phyloP scores from a whole-genome alignment of 2,113 vertebrate species.

The Pseudois nayaur region DNA sequence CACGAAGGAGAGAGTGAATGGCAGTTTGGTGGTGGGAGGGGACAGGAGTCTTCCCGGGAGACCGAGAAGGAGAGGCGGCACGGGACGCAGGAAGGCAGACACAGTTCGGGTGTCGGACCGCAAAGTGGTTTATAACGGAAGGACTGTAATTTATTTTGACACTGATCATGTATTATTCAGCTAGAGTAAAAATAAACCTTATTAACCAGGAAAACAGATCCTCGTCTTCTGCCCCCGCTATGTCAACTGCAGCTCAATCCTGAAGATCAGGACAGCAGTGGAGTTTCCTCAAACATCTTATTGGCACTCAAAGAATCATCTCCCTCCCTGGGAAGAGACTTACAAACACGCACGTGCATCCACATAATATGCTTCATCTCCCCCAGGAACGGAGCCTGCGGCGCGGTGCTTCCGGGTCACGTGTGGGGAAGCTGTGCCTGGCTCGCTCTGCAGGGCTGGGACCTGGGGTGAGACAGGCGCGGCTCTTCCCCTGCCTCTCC shows the following conservation, averaged over 20 bases:
- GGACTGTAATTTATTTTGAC: slow-evolving; percentile 76
- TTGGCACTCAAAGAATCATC: background rate
- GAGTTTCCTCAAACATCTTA: background rate
- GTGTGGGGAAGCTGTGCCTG: fast-evolving
- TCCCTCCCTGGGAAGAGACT: background rate
- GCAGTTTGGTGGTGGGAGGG: slow-evolving; percentile 39
- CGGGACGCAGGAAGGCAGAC: slow-evolving; percentile 55
- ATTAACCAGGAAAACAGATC: slow-evolving; percentile 78
- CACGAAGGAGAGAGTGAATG: slow-evolving; percentile 47
- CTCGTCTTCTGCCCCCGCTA: slow-evolving; percentile 60
- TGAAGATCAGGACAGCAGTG: slow-evolving; percentile 13
- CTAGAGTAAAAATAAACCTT: slow-evolving; percentile 78
- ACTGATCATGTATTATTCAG: slow-evolving; percentile 77
- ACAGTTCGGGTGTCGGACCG: slow-evolving; percentile 30
- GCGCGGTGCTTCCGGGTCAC: fast-evolving
- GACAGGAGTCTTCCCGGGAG: slow-evolving; percentile 47
- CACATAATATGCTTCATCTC: fast-evolving
- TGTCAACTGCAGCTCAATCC: background rate
- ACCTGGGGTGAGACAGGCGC: fast-evolving
- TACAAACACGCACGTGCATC: fast-evolving
- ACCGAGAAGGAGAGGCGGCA: slow-evolving; percentile 34
- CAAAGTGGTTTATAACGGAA: slow-evolving; percentile 68
- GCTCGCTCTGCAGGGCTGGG: background rate
- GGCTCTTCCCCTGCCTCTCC: background rate
- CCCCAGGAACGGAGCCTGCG: fast-evolving